phyloP scores from a whole-genome alignment of 1,140 invertebrate species.

The Stegodyphus dumicola region DNA sequence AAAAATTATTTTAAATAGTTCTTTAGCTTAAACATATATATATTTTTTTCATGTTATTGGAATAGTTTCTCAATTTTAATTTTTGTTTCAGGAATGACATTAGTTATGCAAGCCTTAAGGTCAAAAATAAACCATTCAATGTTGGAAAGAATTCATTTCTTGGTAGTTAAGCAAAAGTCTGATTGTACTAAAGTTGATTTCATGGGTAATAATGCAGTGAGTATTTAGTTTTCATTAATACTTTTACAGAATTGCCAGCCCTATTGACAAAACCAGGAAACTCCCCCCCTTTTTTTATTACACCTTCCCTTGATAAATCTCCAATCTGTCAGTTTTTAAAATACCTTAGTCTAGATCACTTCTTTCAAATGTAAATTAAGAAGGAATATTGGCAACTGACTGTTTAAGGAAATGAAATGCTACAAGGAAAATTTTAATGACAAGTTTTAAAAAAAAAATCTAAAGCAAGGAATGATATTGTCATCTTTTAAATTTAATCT shows the following conservation, averaged over 20 bases:
- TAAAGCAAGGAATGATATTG: no score
- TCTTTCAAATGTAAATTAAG: no score
- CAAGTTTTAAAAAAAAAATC: no score
- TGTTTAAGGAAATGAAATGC: no score
- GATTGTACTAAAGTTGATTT: constrained; percentile 68
- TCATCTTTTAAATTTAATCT: no score
- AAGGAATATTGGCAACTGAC: no score
- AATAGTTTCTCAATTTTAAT: not conserved
- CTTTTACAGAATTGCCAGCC: not conserved
- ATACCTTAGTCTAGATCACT: no score
- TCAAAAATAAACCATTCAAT: constrained; percentile 65
- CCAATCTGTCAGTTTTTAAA: no score
- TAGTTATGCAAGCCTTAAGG: constrained; percentile 65
- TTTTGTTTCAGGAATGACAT: constrained; percentile 66
- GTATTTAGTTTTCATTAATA: constrained; percentile 43
- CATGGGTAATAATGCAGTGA: constrained; percentile 70
- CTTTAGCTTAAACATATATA: not conserved
- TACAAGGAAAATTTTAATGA: no score
- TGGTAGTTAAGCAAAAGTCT: constrained; percentile 69
- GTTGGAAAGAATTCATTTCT: constrained; percentile 67
- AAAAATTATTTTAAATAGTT: not conserved
- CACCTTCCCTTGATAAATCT: no score
- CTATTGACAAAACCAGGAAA: no score
- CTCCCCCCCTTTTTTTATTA: no score
- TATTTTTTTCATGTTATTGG: not conserved